Percentiles rank a stretch among this genome's conserved stretches.
phyloP scores from a whole-genome alignment of 2,797 vertebrate species.

The Silurus lanzhouensis region DNA sequence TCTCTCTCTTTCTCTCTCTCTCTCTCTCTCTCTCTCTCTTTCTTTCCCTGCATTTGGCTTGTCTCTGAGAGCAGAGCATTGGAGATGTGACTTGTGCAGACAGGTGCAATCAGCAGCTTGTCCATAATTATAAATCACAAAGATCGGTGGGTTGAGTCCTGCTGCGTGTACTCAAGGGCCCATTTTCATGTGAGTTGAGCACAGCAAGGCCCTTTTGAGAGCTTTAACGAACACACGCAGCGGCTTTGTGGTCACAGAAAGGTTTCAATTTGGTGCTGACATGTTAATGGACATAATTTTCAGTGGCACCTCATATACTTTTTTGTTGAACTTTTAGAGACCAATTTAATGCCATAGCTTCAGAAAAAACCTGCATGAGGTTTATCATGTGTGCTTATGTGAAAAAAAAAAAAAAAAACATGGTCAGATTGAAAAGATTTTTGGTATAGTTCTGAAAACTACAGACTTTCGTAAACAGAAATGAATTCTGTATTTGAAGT shows the following conservation, averaged over 20 bases:
- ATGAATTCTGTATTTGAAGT: background rate
- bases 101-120: slow-evolving; percentile 52
- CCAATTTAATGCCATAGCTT: background rate
- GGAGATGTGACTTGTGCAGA: slow-evolving; percentile 58
- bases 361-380: background rate
- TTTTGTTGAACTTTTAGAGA: background rate
- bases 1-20: background rate
- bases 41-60: background rate
- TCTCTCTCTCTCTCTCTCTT: background rate
- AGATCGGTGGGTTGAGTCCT: slow-evolving; percentile 12
- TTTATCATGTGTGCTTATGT: background rate
- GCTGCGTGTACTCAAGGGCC: slow-evolving; percentile 6
- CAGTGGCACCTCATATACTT: background rate
- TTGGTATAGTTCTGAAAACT: background rate
- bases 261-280: slow-evolving; percentile 14
- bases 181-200: slow-evolving; percentile 24
- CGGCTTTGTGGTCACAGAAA: slow-evolving; percentile 13
- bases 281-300: slow-evolving; percentile 33
- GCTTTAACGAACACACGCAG: background rate
- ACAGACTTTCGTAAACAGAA: background rate
- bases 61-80: slow-evolving; percentile 44
- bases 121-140: slow-evolving; percentile 48
- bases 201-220: background rate
- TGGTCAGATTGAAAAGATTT: background rate
- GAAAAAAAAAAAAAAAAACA: background rate